Conservation (phyloP, 1,140 invertebrate species). For the Dendroctonus valens region DNA sequence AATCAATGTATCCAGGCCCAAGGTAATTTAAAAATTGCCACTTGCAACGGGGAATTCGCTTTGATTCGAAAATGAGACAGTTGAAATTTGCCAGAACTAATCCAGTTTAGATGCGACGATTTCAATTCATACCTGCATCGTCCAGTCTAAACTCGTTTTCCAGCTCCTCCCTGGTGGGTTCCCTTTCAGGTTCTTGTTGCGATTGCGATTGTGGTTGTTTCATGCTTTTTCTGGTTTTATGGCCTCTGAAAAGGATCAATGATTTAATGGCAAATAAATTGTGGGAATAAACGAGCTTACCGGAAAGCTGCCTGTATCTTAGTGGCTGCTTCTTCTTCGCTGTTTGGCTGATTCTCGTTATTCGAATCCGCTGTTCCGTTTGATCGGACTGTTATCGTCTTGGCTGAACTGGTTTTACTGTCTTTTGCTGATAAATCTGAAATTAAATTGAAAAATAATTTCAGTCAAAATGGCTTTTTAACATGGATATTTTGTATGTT, state of each 20-base stretch:
- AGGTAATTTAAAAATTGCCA: too few species aligned
- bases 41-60: too few species aligned
- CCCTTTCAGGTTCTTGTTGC: constrained; percentile 51
- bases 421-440: constrained; percentile 33
- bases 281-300: constrained; percentile 3
- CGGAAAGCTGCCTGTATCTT: constrained; percentile 71
- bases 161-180: constrained; percentile 68
- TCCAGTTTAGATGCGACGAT: too few species aligned
- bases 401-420: constrained; percentile 38
- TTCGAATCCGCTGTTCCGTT: constrained; percentile 25
- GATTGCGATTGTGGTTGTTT: constrained; percentile 52
- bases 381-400: constrained; percentile 37
- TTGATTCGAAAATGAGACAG: too few species aligned
- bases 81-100: too few species aligned
- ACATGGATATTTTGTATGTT: background rate
- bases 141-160: constrained; percentile 73
- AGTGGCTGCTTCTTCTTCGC: constrained; percentile 58
- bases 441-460: too few species aligned
- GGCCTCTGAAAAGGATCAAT: constrained; percentile 50
- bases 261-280: background rate
- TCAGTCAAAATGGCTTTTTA: constrained; percentile 1
- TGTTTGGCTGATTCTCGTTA: constrained; percentile 12
- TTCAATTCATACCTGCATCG: constrained; percentile 64
- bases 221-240: constrained; percentile 65
- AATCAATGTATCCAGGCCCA: too few species aligned